Conservation (phyloP, 2,113 vertebrate species). For the Platichthys stellatus region DNA sequence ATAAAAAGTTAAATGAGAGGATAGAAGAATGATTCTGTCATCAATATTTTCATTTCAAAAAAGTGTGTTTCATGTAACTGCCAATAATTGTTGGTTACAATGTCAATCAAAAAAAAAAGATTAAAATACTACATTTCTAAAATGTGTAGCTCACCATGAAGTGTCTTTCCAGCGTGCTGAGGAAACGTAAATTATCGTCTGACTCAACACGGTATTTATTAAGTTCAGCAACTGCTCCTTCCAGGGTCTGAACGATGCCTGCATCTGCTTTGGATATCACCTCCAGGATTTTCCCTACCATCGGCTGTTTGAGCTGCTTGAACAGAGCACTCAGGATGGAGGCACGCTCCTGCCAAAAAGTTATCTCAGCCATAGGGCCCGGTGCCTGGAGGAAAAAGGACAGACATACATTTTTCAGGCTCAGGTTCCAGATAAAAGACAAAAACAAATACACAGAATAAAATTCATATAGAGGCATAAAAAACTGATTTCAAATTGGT, state of each 20-base stretch:
- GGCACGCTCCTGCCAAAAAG: constrained; percentile 88
- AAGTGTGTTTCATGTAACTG: too few species aligned
- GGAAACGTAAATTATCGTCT: constrained; percentile 86
- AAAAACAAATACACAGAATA: too few species aligned
- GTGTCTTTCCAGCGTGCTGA: constrained; percentile 87
- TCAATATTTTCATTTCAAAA: too few species aligned
- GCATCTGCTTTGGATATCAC: constrained; percentile 82
- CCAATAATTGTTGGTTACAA: background rate
- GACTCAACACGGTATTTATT: constrained; percentile 85
- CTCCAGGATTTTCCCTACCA: constrained; percentile 85
- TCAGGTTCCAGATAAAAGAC: too few species aligned
- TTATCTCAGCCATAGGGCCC: constrained; percentile 88
- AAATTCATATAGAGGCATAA: too few species aligned
- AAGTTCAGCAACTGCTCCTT: constrained; percentile 81
- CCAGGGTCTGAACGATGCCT: constrained; percentile 78
- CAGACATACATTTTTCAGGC: background rate
- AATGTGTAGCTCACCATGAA: constrained; percentile 86
- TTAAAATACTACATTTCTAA: background rate
- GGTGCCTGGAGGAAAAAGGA: constrained; percentile 77
- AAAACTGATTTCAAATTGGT: background rate
- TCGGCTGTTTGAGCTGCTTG: constrained; percentile 86
- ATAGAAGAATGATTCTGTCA: background rate
- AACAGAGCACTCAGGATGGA: constrained; percentile 83
- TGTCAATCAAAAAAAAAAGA: background rate
- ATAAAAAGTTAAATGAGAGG: background rate